Evolutionary conservation across 1,140 invertebrate species (phyloP), one percentile per base, ranked within the genome.

Genomic region (Bombus difficillimus): DNA sequence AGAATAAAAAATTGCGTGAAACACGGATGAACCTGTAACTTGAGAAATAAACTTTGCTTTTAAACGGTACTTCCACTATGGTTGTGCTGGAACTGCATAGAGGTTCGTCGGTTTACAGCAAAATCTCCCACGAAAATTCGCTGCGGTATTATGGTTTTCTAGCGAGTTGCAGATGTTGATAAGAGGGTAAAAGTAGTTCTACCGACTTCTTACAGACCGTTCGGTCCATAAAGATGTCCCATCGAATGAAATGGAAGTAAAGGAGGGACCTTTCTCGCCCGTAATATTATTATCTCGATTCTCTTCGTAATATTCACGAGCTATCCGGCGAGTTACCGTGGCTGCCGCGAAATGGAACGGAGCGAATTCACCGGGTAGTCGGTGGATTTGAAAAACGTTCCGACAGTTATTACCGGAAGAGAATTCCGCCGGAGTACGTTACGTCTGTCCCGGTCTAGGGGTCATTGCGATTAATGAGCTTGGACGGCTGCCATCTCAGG

Each of bases 381-480:
- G 83, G 43, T 74, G 79, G 76, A 68, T 88, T 90, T 88, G 89
- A 90, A 86, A 90, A 90, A 88, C 86, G 89, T 91, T 74, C 86
- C 85, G 81, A 81, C 89, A 89, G 87, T 91, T 91, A 91, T 91
- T 91, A 83, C 90, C 87, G 85, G 84, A 91, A 87, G 79, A 83
- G 81, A 86, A 91, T 91, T 87, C 73, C 68, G 39, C 15, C 74
- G 18, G 82, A 79, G 87, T 83, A 79, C 81, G 76, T 88, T 88
- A 91, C 82, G 71, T 84, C 72, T 25, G 57, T 62, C 76, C 47
- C 73, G 57, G 71, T 73, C 47, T 74, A 59, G 72, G 53, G 72
- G 80, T 88, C 86, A 87, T 37, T 79, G 78, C 92, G 91, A 91
- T 91, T 92, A 90, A 92, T 88, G 90, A 91, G 89, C 88, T 91